Evolutionary conservation across 2,797 vertebrate genomes (phyloP), one percentile per base, ranked within the genome.

Genomic region (Periparus ater): DNA sequence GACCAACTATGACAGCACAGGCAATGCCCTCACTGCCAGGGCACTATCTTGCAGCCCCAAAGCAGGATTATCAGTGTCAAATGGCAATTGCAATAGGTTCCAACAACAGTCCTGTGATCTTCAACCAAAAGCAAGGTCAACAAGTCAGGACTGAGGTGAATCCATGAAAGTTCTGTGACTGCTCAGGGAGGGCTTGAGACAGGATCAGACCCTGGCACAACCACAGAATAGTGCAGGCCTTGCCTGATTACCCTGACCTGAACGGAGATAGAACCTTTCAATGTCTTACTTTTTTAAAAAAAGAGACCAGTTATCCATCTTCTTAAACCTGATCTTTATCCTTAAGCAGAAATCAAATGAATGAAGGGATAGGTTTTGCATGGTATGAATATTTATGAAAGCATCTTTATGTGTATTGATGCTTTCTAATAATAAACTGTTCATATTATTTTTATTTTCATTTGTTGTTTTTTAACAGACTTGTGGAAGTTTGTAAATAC

Each of bases 221-320:
- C 2, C 13, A 34, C 3, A 55, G 9, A 5, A 11, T 42, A 61
- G 77, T 13, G 73, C 30, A 60, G 30, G 17, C 10, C 13, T 26
- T 54, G 32, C 13, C 21, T 38, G 29, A 36, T 61, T 61, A 30
- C 7, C 5, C 3, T 73, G 30, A 22, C 21, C 30, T 68, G 20
- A 79, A 65, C 5, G 34, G 14, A 79, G 76, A 79, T 0, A 0
- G 1, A 79, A 3, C 2, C 9, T 75, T 71, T 62, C 17, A 30
- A 58, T 26, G 4, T 8, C 42, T 16, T 42, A 3, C 12, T 25
- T 50, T 61, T 53, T 29, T 8, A 3, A 13, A 21, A 9, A 27
- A 77, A 55, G 5, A 32, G 5, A 55, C 8, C 9, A 30, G 3
- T 55, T 68, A 44, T 40, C 12, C 5, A 32, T 25, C 6, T 8